phyloP scores from a whole-genome alignment of 2,888 invertebrate species.

The Polydrusus tereticollis region DNA sequence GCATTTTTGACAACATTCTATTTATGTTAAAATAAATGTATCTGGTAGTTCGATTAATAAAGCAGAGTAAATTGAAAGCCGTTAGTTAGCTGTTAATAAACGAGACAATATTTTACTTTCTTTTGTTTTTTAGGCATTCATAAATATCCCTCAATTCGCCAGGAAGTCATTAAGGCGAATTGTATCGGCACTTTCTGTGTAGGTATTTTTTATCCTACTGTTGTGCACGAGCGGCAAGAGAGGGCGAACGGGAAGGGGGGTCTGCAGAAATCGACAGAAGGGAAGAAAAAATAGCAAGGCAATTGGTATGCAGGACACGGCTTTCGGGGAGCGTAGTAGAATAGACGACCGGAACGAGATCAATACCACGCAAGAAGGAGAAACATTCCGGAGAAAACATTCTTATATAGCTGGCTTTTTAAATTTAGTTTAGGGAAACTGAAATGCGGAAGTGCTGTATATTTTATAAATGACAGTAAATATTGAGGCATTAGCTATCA shows the following conservation, averaged over 20 bases:
- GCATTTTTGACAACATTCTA: too few species aligned
- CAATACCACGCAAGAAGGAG: conserved; percentile 67
- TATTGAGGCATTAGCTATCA: too few species aligned
- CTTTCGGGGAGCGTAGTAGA: conserved; percentile 64
- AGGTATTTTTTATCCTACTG: conserved; percentile 64
- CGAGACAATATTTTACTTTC: conserved; percentile 1
- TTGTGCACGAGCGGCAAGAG: conserved; percentile 53
- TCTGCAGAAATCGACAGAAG: conserved; percentile 58
- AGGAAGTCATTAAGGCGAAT: conserved; percentile 63
- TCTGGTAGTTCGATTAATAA: too few species aligned
- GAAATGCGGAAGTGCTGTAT: neutral
- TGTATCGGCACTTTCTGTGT: conserved; percentile 62
- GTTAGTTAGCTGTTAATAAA: neutral
- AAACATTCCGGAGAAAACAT: conserved; percentile 65
- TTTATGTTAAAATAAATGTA: too few species aligned
- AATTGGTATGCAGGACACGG: conserved; percentile 76
- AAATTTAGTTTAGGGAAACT: conserved; percentile 7
- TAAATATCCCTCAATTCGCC: conserved; percentile 34
- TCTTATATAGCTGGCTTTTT: conserved; percentile 52
- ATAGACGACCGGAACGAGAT: conserved; percentile 68
- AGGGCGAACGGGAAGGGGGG: conserved; percentile 48
- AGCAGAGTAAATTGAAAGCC: too few species aligned
- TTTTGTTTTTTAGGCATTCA: conserved; percentile 26
- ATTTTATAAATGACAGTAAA: too few species aligned
- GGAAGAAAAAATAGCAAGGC: conserved; percentile 71